Base-by-base conservation (phyloP, 1,140 invertebrate genomes). In the Trichomalopsis sarcophagae region DNA sequence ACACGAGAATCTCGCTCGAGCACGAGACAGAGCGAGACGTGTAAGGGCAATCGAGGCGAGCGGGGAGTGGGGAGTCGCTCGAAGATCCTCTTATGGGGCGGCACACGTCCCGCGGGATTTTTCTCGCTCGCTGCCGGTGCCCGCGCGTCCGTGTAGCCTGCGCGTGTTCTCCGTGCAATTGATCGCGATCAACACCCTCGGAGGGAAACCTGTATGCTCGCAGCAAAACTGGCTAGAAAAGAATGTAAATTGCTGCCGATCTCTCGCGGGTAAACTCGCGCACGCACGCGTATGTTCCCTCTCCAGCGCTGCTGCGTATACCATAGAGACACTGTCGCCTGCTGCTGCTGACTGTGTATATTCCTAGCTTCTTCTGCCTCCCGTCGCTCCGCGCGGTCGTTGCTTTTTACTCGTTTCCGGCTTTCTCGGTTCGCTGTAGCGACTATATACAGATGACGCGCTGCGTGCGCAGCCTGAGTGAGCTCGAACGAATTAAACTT, bases 241-340 rank as follows among this genome's bases (percentile, higher is more conserved):
- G 87, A 90, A 89, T 88, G 88, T 89, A 90, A 90, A 90, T 89
- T 88, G 81, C 75, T 23, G n/a, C 36, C 1, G 36, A 33, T 47
- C 36, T 14, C 33, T 76, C 33, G 21, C 44, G 68, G 23, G 68
- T 27, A 69, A 27, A 69, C 68, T 69, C 68, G 68, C 68, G 68
- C 68, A 71, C 68, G 68, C 68, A 9, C 68, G 27, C 68, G 9
- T 62, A 62, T 62, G 55, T 62, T n/a, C 55, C 21, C 17, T 62
- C 55, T 62, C 55, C 55, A n/a, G 7, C 17, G 5, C 33, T 36
- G 33, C 33, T 5, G 14, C 55, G 6, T 62, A n/a, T 62, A 14
- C 55, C 55, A 17, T 62, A n/a, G 55, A 62, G 55, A 62, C 55
- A 17, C 55, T n/a, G 55, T 62, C 6, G 55, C 55, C 21, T 62